These are phyloP conservation scores for Piaya cayana DNA, from an alignment of 2,113 vertebrate genomes.

Conservation along the genomic window DNA sequence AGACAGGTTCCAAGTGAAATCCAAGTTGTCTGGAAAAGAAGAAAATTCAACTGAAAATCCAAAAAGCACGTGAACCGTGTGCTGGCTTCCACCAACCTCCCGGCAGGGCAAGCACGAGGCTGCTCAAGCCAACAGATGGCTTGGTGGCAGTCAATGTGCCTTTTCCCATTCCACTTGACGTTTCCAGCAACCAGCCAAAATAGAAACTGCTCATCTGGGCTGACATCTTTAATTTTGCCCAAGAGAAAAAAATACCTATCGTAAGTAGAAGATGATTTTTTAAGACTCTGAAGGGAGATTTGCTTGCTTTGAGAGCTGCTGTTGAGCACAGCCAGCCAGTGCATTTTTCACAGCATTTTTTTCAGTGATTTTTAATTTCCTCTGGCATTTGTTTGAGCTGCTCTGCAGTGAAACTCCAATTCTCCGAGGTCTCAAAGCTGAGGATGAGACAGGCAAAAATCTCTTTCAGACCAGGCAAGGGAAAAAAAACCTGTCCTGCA, in stretches of 20 bases:
- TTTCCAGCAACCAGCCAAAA: not conserved
- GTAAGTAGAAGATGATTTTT: not conserved
- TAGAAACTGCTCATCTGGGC: not conserved
- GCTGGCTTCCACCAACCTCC: not conserved
- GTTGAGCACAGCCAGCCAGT: not conserved
- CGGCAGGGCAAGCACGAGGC: not conserved
- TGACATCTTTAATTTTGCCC: not conserved
- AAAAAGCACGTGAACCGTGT: not conserved
- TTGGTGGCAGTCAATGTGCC: not conserved
- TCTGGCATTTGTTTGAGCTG: not conserved
- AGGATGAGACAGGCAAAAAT: not conserved
- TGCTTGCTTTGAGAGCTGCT: not conserved
- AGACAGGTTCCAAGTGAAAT: conserved; percentile 11
- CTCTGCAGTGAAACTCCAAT: not conserved
- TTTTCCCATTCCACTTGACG: not conserved
- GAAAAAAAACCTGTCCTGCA: not conserved
- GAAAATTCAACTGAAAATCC: not conserved
- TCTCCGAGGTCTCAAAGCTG: not conserved
- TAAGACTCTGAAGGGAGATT: not conserved
- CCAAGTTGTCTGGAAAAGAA: conserved; percentile 17
- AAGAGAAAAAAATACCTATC: not conserved
- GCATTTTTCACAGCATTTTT: not conserved
- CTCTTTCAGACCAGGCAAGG: not conserved
- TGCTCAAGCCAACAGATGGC: not conserved
- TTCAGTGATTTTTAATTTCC: not conserved